phyloP scores from a whole-genome alignment of 2,797 vertebrate genomes.

The Anolis apletophallus region DNA sequence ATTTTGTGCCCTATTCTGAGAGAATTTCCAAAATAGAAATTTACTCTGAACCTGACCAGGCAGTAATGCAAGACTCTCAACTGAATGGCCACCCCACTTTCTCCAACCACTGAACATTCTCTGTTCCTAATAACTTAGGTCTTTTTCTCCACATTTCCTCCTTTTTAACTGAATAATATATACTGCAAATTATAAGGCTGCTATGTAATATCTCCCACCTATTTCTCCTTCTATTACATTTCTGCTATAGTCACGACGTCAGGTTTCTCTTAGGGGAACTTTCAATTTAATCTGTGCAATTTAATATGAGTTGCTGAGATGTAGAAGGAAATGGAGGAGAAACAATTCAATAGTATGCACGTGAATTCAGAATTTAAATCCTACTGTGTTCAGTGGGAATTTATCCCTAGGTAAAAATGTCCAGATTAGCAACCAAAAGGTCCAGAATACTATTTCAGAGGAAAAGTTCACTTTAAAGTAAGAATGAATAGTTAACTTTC shows the following conservation, averaged over 20 bases:
- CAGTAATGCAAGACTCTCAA: no score
- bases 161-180: background rate
- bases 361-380: no score
- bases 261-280: background rate
- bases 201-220: background rate
- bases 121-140: no score
- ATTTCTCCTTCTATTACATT: background rate
- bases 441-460: background rate
- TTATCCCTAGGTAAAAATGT: background rate
- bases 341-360: background rate
- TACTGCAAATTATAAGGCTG: background rate
- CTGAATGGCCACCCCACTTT: no score
- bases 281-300: background rate
- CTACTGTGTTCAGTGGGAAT: background rate
- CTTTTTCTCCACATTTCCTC: no score
- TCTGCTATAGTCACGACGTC: background rate
- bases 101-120: background rate
- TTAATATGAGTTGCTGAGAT: no score
- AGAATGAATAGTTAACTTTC: background rate
- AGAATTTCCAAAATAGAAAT: no score
- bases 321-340: background rate
- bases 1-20: no score
- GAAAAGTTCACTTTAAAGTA: background rate
- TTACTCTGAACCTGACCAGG: no score
- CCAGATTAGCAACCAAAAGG: background rate